A percentile compares a stretch with the other conserved stretches of the same genome.
Evolutionary conservation across 2,888 invertebrate genomes (phyloP).

Genomic region (Dasysyrphus albostriatus): DNA sequence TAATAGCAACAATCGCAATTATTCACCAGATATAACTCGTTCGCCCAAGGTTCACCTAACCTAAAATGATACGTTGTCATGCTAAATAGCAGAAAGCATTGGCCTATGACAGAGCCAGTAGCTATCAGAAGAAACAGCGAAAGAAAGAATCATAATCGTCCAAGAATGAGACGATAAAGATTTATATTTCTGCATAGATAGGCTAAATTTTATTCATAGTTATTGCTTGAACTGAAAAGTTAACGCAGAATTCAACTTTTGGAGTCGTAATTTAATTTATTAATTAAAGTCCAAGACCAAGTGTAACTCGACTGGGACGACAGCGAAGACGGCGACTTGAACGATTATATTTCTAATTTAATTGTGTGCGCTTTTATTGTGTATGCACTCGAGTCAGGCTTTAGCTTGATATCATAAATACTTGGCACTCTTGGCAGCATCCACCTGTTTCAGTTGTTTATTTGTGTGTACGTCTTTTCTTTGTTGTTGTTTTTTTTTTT

Average conservation of each 20-base stretch:
- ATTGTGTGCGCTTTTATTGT: constrained; percentile 2
- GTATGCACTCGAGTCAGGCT: constrained; percentile 24
- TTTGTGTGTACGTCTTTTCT: background rate
- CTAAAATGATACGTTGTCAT: constrained; percentile 59
- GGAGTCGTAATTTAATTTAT: constrained; percentile 10
- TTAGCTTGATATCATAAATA: constrained; percentile 31
- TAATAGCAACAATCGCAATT: constrained; percentile 26
- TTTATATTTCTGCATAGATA: constrained; percentile 12
- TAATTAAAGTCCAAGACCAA: constrained; percentile 23
- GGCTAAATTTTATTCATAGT: background rate
- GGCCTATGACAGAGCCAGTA: constrained; percentile 1
- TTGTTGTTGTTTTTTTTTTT: constrained; percentile 37
- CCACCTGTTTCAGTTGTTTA: constrained; percentile 39
- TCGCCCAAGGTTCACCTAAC: constrained; percentile 63
- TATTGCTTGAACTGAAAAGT: background rate
- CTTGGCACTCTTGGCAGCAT: constrained; percentile 28
- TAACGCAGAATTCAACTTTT: background rate
- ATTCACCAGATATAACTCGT: constrained; percentile 40
- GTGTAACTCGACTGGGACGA: background rate
- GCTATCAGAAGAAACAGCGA: background rate
- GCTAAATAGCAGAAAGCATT: constrained; percentile 27
- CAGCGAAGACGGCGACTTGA: background rate
- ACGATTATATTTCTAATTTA: constrained; percentile 19
- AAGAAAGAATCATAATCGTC: background rate
- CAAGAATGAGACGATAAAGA: constrained; percentile 26